These are phyloP conservation scores for Phallusia fumigata DNA, from an alignment of 23 tunicate genomes.

Conservation along the genomic window DNA sequence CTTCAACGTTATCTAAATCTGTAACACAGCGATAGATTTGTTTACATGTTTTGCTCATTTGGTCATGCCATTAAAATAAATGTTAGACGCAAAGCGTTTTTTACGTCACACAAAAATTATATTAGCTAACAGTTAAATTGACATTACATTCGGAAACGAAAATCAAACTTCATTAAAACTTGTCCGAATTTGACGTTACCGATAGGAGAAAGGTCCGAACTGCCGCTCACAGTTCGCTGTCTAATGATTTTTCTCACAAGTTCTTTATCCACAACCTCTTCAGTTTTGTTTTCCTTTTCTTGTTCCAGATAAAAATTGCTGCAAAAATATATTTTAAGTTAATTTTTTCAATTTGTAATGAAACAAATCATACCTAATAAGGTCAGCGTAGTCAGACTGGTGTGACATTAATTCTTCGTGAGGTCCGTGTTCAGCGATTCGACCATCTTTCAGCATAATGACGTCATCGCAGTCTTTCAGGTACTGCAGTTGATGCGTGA, in stretches of 20 bases:
- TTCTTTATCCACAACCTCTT: slow-evolving; percentile 46
- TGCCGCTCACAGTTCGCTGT: slow-evolving; percentile 27
- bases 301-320: slow-evolving; percentile 86
- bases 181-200: too few species aligned
- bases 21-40: too few species aligned
- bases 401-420: slow-evolving; percentile 77
- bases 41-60: background rate
- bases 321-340: slow-evolving; percentile 9
- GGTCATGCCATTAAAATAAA: background rate
- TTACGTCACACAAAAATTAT: background rate
- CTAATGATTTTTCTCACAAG: slow-evolving; percentile 43
- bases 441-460: slow-evolving; percentile 71
- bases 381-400: slow-evolving; percentile 26
- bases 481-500: slow-evolving; percentile 94
- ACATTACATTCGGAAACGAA: too few species aligned
- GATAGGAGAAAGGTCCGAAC: background rate
- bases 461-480: slow-evolving; percentile 95
- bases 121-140: too few species aligned
- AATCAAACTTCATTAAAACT: too few species aligned
- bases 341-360: background rate
- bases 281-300: slow-evolving; percentile 50
- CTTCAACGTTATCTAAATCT: too few species aligned
- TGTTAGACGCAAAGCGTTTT: background rate
- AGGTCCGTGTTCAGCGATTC: slow-evolving; percentile 72
- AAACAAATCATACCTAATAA: slow-evolving; percentile 16